Base-by-base conservation (phyloP, 2,797 vertebrate species). In the Leuciscus waleckii region DNA sequence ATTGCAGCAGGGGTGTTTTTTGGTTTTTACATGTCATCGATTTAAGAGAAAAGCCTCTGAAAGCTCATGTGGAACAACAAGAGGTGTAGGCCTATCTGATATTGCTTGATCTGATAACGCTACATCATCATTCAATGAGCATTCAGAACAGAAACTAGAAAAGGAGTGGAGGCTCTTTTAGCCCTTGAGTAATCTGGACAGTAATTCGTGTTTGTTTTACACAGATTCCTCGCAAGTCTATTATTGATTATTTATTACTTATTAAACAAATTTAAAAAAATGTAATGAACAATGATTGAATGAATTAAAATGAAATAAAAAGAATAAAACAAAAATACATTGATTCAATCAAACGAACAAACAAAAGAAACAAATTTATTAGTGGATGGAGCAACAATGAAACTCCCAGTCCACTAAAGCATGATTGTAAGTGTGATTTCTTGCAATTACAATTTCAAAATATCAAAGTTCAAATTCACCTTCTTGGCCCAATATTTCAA, bases 141-240 rank as follows among this genome's bases (percentile, higher is more conserved):
- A 19, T 37, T 35, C 65, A 39, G 23, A 49, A 67, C 39, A 79
- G 41, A 19, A 65, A 19, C 65, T 41, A 19, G 19, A 43, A 68
- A 68, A 23, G 5, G 35, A 76, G 8, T 1, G 2, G 19, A 74
- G 46, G 17, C 68, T 46, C 17, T 65, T 39, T 74, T 29, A 68
- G 71, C 74, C 21, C n/a, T 46, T 37, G 56, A 75, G 69, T 26
- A 46, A 46, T 54, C 46, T 19, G 43, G 56, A 73, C 32, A 13
- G 5, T 16, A 75, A 63, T 63, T 61, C 4, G 16, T 68, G 68
- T 67, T n/a, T 41, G 68, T 70, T 65, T 74, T 80, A 56, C 81
- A 79, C 81, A 58, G 11, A 11, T 43, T n/a, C 7, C 37, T 68
- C 1, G 1, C 16, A 68, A 46, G 61, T 26, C 5, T 46, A 35